phyloP scores from a whole-genome alignment of 2,888 invertebrate genomes.

The Drosophila prolongata region DNA sequence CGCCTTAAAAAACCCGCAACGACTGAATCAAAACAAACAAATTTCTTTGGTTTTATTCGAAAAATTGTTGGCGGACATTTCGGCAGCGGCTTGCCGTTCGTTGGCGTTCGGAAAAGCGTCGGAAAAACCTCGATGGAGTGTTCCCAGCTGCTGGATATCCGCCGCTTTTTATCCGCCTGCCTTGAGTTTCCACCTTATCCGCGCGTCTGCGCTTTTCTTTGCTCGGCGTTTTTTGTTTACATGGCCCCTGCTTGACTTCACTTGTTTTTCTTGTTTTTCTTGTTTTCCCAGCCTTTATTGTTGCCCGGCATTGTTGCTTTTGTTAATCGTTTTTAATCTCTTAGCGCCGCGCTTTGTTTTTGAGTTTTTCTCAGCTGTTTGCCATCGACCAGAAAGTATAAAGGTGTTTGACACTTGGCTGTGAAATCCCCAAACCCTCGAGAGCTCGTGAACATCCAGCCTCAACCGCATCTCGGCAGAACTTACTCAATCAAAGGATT shows the following conservation, averaged over 20 bases:
- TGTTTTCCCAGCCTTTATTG: constrained; percentile 1
- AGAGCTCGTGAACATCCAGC: constrained; percentile 13
- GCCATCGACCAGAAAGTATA: constrained; percentile 27
- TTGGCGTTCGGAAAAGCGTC: constrained; percentile 15
- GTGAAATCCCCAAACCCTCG: constrained; percentile 32
- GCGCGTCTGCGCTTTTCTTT: constrained; percentile 58
- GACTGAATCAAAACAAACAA: constrained; percentile 82
- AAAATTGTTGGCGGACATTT: constrained; percentile 48
- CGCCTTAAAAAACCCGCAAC: constrained; percentile 79
- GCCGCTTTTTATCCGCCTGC: constrained; percentile 7
- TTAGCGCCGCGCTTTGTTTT: constrained; percentile 52
- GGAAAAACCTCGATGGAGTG: constrained; percentile 32
- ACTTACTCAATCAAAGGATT: constrained; percentile 31
- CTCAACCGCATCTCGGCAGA: constrained; percentile 16
- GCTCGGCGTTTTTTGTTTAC: constrained; percentile 56
- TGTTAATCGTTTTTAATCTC: constrained; percentile 55
- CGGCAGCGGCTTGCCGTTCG: constrained; percentile 16
- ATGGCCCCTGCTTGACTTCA: constrained; percentile 51
- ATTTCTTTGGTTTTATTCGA: constrained; percentile 79
- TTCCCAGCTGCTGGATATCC: constrained; percentile 60
- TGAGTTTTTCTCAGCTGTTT: constrained; percentile 39
- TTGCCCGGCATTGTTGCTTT: constrained; percentile 27
- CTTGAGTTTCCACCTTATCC: constrained; percentile 45
- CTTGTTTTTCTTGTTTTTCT: constrained; percentile 7
- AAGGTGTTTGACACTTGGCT: constrained; percentile 72